These are phyloP conservation scores for Hylomyscus alleni DNA, from an alignment of 2,797 vertebrate genomes.

Conservation along the genomic window DNA sequence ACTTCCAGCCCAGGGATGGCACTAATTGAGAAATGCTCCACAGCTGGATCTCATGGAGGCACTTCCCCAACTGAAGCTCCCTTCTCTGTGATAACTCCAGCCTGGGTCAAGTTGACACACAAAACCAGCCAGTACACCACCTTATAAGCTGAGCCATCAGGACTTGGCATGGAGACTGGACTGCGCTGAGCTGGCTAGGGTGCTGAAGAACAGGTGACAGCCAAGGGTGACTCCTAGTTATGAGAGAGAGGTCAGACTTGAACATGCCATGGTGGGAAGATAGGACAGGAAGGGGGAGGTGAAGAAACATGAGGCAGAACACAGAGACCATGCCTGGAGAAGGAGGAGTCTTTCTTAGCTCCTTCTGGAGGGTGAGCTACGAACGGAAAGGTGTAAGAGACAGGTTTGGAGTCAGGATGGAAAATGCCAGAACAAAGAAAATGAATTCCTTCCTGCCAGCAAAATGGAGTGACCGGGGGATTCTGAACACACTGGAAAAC, in stretches of 20 bases:
- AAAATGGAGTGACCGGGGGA: neutral
- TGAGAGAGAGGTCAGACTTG: neutral
- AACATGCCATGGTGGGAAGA: neutral
- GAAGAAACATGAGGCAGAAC: neutral
- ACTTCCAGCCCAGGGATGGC: no score
- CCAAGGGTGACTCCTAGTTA: neutral
- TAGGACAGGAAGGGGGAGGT: neutral
- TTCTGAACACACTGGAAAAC: neutral
- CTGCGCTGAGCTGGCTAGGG: neutral
- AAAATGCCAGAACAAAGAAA: conserved; percentile 22
- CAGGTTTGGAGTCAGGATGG: neutral
- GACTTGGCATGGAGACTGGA: neutral
- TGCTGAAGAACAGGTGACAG: neutral
- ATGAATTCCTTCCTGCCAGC: neutral
- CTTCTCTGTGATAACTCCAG: no score
- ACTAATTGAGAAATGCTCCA: no score
- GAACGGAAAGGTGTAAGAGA: neutral
- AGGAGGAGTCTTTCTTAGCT: neutral
- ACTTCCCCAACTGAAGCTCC: no score
- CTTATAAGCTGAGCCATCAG: neutral
- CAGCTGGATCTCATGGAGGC: no score
- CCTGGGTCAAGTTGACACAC: no score
- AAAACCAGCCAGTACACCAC: no score
- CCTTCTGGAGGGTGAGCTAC: neutral
- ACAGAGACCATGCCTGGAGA: neutral